phyloP scores from a whole-genome alignment of 2,888 invertebrate genomes.

The Athalia cordata region DNA sequence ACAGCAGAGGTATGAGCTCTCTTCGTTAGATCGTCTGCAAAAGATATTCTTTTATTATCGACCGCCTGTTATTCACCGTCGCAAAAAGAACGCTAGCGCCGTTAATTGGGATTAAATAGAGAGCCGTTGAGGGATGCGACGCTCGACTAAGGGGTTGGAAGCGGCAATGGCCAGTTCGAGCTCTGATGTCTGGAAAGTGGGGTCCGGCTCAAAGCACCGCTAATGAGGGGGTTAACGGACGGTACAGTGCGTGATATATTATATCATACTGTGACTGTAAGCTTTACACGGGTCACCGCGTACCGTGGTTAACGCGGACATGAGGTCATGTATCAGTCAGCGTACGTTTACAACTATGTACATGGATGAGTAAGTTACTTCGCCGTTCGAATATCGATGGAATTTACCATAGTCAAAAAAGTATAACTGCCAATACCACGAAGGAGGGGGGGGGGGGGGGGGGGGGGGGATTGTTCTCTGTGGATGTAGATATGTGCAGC shows the following conservation, averaged over 20 bases:
- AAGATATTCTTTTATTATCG: conserved; percentile 7
- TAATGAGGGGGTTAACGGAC: conserved; percentile 62
- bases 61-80: conserved; percentile 31
- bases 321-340: conserved; percentile 18
- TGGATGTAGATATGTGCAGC: no score
- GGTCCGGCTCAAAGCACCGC: conserved; percentile 60
- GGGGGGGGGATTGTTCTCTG: no score
- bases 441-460: no score
- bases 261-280: conserved; percentile 20
- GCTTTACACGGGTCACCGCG: conserved; percentile 33
- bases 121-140: conserved; percentile 56
- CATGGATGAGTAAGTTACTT: neutral
- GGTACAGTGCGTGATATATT: conserved; percentile 40
- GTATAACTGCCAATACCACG: no score
- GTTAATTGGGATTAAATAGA: conserved; percentile 58
- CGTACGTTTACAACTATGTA: neutral
- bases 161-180: conserved; percentile 47
- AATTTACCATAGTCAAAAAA: no score
- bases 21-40: neutral
- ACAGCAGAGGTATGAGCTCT: neutral
- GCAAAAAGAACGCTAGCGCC: conserved; percentile 43
- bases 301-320: conserved; percentile 20
- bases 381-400: neutral
- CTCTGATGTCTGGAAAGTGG: conserved; percentile 54
- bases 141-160: conserved; percentile 50